These are phyloP conservation scores for Porphyrio hochstetteri DNA, from an alignment of 2,113 vertebrate genomes.

Conservation along the genomic window DNA sequence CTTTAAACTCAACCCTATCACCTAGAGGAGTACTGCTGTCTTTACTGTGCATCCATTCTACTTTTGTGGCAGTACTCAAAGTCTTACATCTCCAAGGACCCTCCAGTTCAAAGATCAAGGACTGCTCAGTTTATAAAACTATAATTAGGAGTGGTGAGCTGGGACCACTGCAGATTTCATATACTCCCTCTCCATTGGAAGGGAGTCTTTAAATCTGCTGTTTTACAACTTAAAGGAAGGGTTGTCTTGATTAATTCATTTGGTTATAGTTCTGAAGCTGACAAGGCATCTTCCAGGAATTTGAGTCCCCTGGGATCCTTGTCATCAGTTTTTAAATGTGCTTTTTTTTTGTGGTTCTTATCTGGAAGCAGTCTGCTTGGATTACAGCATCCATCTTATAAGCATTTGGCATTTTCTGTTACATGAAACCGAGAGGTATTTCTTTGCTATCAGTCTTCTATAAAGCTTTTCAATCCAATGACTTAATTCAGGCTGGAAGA, in stretches of 20 bases:
- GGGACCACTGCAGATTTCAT: constrained; percentile 75
- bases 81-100: not conserved
- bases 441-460: constrained; percentile 52
- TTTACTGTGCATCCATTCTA: not conserved
- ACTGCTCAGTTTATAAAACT: constrained; percentile 73
- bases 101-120: constrained; percentile 53
- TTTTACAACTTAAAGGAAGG: constrained; percentile 72
- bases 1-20: not conserved
- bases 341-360: constrained; percentile 17
- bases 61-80: not conserved
- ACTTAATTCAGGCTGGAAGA: constrained; percentile 49
- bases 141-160: constrained; percentile 72
- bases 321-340: constrained; percentile 68
- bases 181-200: constrained; percentile 68
- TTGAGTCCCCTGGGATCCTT: constrained; percentile 65
- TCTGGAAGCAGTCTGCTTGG: constrained; percentile 46
- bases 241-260: constrained; percentile 75
- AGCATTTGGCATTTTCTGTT: constrained; percentile 64
- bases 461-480: constrained; percentile 59
- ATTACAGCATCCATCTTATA: constrained; percentile 53
- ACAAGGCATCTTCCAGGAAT: constrained; percentile 74
- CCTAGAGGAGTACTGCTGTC: not conserved
- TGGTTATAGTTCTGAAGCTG: constrained; percentile 71
- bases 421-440: constrained; percentile 47
- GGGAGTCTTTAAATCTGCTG: constrained; percentile 78